A percentile compares a stretch with the other conserved stretches of the same genome.
Conservation (phyloP, 2,113 vertebrate genomes). For the Calcarius ornatus region DNA sequence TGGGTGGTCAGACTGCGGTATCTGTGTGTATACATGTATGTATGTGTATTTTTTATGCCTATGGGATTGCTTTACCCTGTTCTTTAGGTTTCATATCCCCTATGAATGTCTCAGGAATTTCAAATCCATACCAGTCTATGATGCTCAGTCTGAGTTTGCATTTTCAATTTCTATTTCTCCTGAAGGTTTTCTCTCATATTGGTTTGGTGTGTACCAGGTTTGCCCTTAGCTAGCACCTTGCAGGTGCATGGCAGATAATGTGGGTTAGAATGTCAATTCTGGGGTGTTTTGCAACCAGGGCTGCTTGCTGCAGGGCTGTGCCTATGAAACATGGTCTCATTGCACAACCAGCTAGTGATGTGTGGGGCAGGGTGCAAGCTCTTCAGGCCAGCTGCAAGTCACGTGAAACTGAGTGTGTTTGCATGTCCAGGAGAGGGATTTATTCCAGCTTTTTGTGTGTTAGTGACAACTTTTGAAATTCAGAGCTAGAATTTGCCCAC, state of each 20-base stretch:
- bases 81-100: not conserved
- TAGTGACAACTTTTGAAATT: not conserved
- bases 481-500: not conserved
- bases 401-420: not conserved
- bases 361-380: not conserved
- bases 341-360: not conserved
- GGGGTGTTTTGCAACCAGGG: not conserved
- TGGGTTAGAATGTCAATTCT: not conserved
- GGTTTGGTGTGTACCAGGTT: not conserved
- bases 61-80: not conserved
- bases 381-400: constrained; percentile 12
- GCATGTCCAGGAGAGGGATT: not conserved
- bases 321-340: not conserved
- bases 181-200: not conserved
- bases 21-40: not conserved
- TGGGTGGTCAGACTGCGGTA: not conserved
- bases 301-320: not conserved
- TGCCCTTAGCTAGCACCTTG: not conserved
- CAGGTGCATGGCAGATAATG: not conserved
- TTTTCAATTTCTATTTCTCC: not conserved
- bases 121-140: not conserved
- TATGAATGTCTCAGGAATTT: not conserved
- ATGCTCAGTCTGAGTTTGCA: not conserved
- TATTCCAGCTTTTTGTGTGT: not conserved
- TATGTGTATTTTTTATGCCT: not conserved